A percentile compares a stretch with the other conserved stretches of the same genome.
phyloP scores from a whole-genome alignment of 1,140 invertebrate species.

The Zophobas atratus region DNA sequence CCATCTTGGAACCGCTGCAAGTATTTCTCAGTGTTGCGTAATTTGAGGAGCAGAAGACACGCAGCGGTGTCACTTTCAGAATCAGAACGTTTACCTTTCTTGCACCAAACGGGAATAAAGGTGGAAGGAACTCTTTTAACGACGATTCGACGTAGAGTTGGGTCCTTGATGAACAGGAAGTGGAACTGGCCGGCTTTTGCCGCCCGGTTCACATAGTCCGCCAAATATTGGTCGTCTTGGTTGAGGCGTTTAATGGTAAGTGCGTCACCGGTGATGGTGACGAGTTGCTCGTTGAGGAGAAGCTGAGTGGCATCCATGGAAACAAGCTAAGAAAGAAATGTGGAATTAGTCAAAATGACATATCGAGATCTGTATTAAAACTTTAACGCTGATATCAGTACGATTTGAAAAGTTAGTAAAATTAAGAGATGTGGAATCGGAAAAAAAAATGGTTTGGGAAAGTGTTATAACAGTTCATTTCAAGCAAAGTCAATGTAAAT shows the following conservation, averaged over 20 bases:
- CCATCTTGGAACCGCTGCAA: background rate
- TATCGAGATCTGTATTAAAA: too few species aligned
- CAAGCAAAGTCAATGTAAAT: too few species aligned
- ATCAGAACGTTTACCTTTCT: slow-evolving; percentile 5
- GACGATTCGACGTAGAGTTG: background rate
- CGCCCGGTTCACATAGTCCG: slow-evolving; percentile 19
- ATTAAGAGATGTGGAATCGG: too few species aligned
- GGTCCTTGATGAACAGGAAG: slow-evolving; percentile 28
- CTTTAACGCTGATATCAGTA: too few species aligned
- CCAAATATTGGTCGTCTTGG: slow-evolving; percentile 14
- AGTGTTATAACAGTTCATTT: too few species aligned
- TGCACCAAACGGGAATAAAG: slow-evolving; percentile 9
- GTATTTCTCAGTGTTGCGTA: slow-evolving; percentile 25
- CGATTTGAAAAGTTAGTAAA: too few species aligned
- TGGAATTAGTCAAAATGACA: background rate
- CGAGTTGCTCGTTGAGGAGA: slow-evolving; percentile 23
- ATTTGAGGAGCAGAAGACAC: background rate
- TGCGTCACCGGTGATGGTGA: slow-evolving; percentile 17
- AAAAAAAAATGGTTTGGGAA: too few species aligned
- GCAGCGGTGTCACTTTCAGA: slow-evolving; percentile 11
- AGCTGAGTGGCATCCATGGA: slow-evolving; percentile 13
- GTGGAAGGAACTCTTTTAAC: background rate
- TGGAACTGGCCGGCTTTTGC: slow-evolving; percentile 27
- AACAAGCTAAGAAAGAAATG: background rate
- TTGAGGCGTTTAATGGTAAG: slow-evolving; percentile 1